phyloP scores from a whole-genome alignment of 37 sponge, comb jelly and placozoan genomes.

The Ephydatia muelleri region DNA sequence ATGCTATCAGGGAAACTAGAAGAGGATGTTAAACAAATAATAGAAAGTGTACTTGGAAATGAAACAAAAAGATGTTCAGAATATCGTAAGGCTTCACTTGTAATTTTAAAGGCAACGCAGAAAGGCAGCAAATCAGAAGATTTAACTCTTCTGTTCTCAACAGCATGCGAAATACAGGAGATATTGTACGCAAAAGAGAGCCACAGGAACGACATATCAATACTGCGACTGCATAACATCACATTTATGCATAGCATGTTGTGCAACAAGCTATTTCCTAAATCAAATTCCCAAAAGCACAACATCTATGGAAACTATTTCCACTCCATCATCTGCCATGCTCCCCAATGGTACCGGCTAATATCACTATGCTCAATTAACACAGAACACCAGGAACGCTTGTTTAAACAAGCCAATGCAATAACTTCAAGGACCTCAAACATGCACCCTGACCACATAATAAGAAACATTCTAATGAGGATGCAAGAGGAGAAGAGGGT shows the following conservation, averaged over 20 bases:
- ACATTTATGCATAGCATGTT: conserved; percentile 5
- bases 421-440: conserved; percentile 19
- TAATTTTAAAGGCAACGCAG: not conserved
- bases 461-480: conserved; percentile 4
- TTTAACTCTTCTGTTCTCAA: not conserved
- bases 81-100: conserved; percentile 3
- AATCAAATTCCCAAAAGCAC: not conserved
- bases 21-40: not conserved
- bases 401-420: not conserved
- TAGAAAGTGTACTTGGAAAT: not conserved
- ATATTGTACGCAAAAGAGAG: not conserved
- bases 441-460: conserved; percentile 24
- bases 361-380: conserved; percentile 20
- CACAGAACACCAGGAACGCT: conserved; percentile 20
- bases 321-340: conserved; percentile 11
- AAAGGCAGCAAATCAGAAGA: not conserved
- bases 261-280: not conserved
- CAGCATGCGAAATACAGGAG: not conserved
- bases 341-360: not conserved
- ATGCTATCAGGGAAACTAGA: not conserved
- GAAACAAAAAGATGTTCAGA: not conserved
- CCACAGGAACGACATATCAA: not conserved
- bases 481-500: conserved; percentile 6
- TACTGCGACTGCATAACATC: not conserved
- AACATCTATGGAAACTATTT: conserved; percentile 23